These are phyloP conservation scores for Tigriopus japonicus DNA, from an alignment of 1,140 invertebrate genomes.

Conservation along the genomic window DNA sequence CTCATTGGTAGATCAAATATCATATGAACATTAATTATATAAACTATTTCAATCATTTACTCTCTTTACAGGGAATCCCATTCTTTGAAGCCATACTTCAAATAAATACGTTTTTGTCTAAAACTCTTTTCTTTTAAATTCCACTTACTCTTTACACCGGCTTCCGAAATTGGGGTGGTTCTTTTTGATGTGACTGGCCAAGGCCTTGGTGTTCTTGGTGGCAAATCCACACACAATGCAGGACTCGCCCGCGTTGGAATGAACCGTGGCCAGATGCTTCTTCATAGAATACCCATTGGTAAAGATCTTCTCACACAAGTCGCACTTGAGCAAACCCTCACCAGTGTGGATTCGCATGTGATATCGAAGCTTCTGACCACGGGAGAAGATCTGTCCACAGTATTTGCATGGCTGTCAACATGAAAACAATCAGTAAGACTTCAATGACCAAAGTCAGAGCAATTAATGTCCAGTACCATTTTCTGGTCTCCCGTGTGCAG, in stretches of 20 bases:
- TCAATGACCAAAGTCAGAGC: conserved; percentile 30
- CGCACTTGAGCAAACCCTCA: conserved; percentile 21
- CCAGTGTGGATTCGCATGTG: conserved; percentile 23
- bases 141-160: background rate
- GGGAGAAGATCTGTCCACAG: background rate
- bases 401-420: conserved; percentile 22
- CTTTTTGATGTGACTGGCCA: background rate
- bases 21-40: too few relatives aligned
- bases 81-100: too few relatives aligned
- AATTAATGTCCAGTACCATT: conserved; percentile 23
- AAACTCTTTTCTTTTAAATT: background rate
- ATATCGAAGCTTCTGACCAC: conserved; percentile 22
- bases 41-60: too few relatives aligned
- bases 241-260: background rate
- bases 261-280: background rate
- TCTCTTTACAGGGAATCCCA: too few relatives aligned
- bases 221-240: background rate
- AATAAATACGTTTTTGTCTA: background rate
- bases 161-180: background rate
- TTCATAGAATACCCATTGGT: background rate
- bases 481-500: conserved; percentile 27
- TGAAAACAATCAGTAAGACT: too few relatives aligned
- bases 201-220: background rate
- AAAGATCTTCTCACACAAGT: conserved; percentile 3
- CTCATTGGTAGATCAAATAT: too few relatives aligned